Base-by-base conservation (phyloP, 2,797 vertebrate species). In the Coilia nasus region DNA sequence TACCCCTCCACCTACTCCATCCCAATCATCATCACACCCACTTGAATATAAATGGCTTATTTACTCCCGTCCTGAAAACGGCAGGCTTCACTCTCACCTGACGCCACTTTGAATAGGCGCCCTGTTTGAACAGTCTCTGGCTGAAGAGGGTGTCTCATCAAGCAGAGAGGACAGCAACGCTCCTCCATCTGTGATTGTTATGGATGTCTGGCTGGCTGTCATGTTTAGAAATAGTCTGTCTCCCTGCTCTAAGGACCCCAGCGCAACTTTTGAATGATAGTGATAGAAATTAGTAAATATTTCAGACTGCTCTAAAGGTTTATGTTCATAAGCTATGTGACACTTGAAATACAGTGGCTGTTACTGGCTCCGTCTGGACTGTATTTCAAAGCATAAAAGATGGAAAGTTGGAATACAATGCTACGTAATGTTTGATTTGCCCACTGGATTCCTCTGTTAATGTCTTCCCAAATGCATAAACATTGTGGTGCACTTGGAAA, bases 31-130 rank as follows among this genome's bases (percentile, higher is more conserved):
- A 17, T 78, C 31, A 9, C 7, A 9, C 17, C 31, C 35, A 78
- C 81, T 85, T 83, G 86, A 86, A 88, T 87, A 89, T 84, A 89
- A 89, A 86, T 87, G 25, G 82, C 62, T 80, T 83, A 85, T 86
- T 88, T 88, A 87, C 85, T 81, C 83, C 14, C 85, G 5, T 35
- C 19, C 57, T 15, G 31, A 71, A 57, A 62, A n/a, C 59, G 67
- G 64, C 82, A 56, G 59, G 82, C n/a, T 75, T 84, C 64, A 60
- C 62, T 82, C 46, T 44, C 64, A 75, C 78, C 84, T 85, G 82
- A 82, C 81, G 46, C 31, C 6, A 19, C 14, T 82, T 35, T 46
- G 31, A 84, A 23, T 50, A 28, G 67, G 54, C 54, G 31, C 41
- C 44, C 60, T 80, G 84, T 85, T 83, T 82, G 50, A 54, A 9